Conservation (phyloP, 35 echinoderm and acorn worm species). For the Ophiothrix spiculata region DNA sequence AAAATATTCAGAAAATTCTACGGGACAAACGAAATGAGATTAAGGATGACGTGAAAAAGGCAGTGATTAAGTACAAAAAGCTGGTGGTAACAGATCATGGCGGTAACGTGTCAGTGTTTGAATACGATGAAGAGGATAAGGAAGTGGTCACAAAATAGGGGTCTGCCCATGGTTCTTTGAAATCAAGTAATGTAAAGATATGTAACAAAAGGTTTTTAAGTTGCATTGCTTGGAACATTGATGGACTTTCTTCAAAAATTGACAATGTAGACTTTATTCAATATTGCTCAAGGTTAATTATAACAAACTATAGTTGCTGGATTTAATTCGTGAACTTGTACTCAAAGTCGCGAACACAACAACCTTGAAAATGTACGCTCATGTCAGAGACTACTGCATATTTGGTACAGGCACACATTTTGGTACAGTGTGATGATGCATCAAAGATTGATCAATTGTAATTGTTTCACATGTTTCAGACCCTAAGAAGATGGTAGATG, state of each 20-base stretch:
- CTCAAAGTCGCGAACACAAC: no score
- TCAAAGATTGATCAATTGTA: no score
- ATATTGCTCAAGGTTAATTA: no score
- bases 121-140: not conserved
- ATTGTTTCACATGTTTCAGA: no score
- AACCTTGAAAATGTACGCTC: no score
- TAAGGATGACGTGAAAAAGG: not conserved
- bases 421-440: no score
- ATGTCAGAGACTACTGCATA: no score
- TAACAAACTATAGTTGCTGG: no score
- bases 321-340: no score
- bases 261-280: not conserved
- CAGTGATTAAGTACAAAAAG: not conserved
- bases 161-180: not conserved
- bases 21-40: not conserved
- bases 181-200: no score
- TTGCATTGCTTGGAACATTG: not conserved
- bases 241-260: not conserved
- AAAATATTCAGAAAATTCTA: not conserved
- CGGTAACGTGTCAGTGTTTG: not conserved
- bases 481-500: no score
- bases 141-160: not conserved
- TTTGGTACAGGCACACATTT: no score
- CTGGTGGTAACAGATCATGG: not conserved
- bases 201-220: not conserved